Evolutionary conservation across 2,797 vertebrate species (phyloP).

Genomic region (Lophius americanus): DNA sequence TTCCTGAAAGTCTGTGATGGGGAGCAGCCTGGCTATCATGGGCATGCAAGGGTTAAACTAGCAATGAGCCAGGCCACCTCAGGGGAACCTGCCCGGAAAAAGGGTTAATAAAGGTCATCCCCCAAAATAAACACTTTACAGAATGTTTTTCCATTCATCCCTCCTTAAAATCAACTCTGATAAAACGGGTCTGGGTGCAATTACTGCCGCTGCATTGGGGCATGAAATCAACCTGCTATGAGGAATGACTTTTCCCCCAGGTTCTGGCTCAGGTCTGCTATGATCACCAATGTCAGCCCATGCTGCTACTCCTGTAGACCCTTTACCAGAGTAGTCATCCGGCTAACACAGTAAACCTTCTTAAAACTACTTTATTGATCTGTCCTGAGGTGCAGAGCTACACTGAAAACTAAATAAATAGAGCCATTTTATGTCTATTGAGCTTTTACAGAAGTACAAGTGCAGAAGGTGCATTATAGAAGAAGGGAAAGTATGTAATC

Average conservation of each 20-base stretch:
- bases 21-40: constrained; percentile 83
- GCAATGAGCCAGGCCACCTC: constrained; percentile 83
- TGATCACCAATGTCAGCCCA: constrained; percentile 64
- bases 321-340: constrained; percentile 47
- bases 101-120: constrained; percentile 98
- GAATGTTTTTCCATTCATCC: constrained; percentile 95
- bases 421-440: constrained; percentile 71
- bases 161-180: constrained; percentile 97
- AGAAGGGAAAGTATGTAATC: constrained; percentile 70
- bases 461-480: constrained; percentile 68
- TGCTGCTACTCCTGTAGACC: constrained; percentile 51
- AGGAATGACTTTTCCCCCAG: constrained; percentile 77
- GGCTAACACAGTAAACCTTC: constrained; percentile 59
- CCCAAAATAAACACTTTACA: constrained; percentile 99
- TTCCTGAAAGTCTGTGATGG: constrained; percentile 84
- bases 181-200: constrained; percentile 97
- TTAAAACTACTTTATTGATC: constrained; percentile 79
- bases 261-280: constrained; percentile 91
- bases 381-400: constrained; percentile 76
- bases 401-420: constrained; percentile 76
- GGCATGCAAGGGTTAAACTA: constrained; percentile 88
- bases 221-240: constrained; percentile 95
- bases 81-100: constrained; percentile 89
- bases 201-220: constrained; percentile 92
- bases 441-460: constrained; percentile 77